These are phyloP conservation scores for Caradrina kadenii DNA, from an alignment of 2,888 invertebrate genomes.

Conservation along the genomic window DNA sequence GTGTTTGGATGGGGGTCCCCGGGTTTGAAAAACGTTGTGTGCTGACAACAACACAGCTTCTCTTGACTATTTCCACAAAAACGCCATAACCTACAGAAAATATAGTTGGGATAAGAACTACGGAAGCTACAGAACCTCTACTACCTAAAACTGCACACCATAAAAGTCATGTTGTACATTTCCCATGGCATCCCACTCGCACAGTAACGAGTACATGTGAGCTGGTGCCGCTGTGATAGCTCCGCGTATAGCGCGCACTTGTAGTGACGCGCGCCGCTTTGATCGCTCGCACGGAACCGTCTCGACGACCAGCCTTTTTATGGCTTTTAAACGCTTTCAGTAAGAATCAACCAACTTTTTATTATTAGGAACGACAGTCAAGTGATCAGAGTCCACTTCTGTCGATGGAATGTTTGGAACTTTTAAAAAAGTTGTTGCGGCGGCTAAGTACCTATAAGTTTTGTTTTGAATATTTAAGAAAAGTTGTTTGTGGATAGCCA, in stretches of 20 bases:
- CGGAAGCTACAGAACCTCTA: not conserved
- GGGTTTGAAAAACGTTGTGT: conserved; percentile 7
- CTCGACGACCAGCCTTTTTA: conserved; percentile 65
- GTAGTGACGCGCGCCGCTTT: conserved; percentile 64
- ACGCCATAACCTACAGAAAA: not conserved
- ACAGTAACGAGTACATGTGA: conserved; percentile 3
- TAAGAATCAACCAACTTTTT: conserved; percentile 57
- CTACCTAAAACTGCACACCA: not conserved
- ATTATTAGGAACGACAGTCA: conserved; percentile 52
- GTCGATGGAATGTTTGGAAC: conserved; percentile 42
- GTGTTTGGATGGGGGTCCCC: conserved; percentile 26
- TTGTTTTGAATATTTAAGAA: conserved; percentile 22
- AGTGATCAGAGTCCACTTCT: conserved; percentile 53
- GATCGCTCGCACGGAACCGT: conserved; percentile 74
- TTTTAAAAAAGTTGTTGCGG: conserved; percentile 46
- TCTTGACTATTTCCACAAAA: not conserved
- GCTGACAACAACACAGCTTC: conserved; percentile 6
- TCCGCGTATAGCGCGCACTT: conserved; percentile 40
- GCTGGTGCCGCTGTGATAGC: not conserved
- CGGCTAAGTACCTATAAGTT: conserved; percentile 28
- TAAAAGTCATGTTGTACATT: not conserved
- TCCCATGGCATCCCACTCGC: not conserved
- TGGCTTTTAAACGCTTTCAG: conserved; percentile 70
- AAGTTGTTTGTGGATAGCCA: conserved; percentile 11
- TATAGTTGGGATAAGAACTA: no score